Evolutionary conservation across 2,797 vertebrate genomes (phyloP).

Genomic region (Bradypodion ventrale): DNA sequence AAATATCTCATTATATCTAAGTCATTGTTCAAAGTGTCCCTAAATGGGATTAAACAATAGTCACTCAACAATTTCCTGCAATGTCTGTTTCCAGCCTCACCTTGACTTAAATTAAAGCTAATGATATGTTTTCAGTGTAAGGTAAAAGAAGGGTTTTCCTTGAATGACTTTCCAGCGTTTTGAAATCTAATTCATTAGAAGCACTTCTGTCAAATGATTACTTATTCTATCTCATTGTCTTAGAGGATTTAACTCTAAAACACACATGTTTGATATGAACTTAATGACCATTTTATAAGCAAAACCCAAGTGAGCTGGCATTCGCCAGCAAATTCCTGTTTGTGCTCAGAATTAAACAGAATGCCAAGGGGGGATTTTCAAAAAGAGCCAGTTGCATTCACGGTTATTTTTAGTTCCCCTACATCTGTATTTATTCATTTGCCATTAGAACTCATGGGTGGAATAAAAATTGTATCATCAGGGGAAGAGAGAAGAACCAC

Average conservation of each 20-base stretch:
- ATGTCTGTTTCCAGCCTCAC: constrained; percentile 59
- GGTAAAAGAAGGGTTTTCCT: constrained; percentile 65
- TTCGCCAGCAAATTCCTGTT: constrained; percentile 53
- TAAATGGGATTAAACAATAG: constrained; percentile 79
- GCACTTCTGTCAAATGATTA: constrained; percentile 53
- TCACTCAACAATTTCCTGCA: constrained; percentile 66
- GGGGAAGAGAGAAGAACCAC: background rate
- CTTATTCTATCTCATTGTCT: constrained; percentile 57
- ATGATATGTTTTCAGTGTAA: constrained; percentile 78
- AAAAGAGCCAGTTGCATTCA: constrained; percentile 30
- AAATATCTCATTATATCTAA: constrained; percentile 77
- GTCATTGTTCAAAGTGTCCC: constrained; percentile 78
- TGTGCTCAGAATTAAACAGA: constrained; percentile 57
- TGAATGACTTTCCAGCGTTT: constrained; percentile 69
- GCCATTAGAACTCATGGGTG: constrained; percentile 21
- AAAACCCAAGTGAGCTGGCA: constrained; percentile 39
- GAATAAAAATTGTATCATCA: background rate
- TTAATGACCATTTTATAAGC: constrained; percentile 52
- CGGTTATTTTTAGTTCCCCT: constrained; percentile 22
- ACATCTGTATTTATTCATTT: constrained; percentile 16
- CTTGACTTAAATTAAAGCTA: constrained; percentile 82
- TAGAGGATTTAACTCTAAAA: constrained; percentile 56
- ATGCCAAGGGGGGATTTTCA: constrained; percentile 45
- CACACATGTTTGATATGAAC: constrained; percentile 39
- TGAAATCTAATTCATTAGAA: constrained; percentile 57